These are phyloP conservation scores for Trachelus stipa DNA, from an alignment of 2,888 invertebrate genomes.

Conservation along the genomic window DNA sequence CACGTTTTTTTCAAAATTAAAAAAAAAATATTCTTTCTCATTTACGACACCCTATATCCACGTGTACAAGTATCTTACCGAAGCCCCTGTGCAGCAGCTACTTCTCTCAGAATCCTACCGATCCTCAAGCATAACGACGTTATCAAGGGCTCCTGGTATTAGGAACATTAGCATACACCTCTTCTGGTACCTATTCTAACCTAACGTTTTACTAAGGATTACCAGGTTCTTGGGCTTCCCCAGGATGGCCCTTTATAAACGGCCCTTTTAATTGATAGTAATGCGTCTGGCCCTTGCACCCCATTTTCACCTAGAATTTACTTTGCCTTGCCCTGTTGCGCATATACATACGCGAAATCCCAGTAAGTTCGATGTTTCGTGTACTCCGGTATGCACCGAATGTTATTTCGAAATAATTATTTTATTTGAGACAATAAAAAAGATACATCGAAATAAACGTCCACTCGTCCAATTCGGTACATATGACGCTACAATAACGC, in stretches of 20 bases:
- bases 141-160: conserved; percentile 36
- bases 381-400: not conserved
- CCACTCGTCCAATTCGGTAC: not conserved
- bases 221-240: conserved; percentile 14
- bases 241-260: not conserved
- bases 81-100: not conserved
- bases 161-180: conserved; percentile 40
- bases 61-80: not conserved
- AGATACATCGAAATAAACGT: not conserved
- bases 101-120: not conserved
- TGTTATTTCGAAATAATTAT: not conserved
- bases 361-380: not conserved
- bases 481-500: not conserved
- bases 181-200: conserved; percentile 18
- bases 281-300: conserved; percentile 40
- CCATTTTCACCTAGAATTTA: not conserved
- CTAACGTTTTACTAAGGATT: conserved; percentile 37
- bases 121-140: conserved; percentile 30
- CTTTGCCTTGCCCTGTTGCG: not conserved
- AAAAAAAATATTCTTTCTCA: not conserved
- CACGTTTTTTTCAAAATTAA: not conserved
- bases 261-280: conserved; percentile 49
- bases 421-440: not conserved
- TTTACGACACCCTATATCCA: not conserved
- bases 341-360: not conserved